These are phyloP conservation scores for Galeruca laticollis DNA, from an alignment of 2,888 invertebrate species.

Conservation along the genomic window DNA sequence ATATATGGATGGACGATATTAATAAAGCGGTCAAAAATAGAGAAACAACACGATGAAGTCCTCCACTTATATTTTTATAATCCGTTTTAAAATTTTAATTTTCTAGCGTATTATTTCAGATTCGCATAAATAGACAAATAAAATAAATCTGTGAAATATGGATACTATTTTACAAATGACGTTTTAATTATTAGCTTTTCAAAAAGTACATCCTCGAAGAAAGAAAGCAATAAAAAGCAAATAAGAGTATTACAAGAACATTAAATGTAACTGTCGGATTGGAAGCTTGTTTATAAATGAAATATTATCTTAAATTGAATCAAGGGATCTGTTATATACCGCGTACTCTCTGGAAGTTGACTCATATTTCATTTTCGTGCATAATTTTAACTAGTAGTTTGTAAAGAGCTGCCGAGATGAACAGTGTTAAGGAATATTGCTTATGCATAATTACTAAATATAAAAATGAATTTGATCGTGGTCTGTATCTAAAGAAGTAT, in stretches of 20 bases:
- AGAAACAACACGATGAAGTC: no score
- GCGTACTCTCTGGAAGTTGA: slow-evolving; percentile 47
- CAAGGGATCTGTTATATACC: slow-evolving; percentile 56
- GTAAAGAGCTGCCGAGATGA: not conserved
- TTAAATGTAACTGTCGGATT: slow-evolving; percentile 59
- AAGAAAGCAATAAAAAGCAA: slow-evolving; percentile 16
- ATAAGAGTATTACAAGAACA: slow-evolving; percentile 41
- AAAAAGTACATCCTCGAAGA: slow-evolving; percentile 20
- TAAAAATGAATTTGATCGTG: not conserved
- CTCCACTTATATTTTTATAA: no score
- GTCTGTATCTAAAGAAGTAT: no score
- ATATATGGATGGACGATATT: no score
- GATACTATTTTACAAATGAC: slow-evolving; percentile 27
- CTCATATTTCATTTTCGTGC: slow-evolving; percentile 32
- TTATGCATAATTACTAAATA: not conserved
- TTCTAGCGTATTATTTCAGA: no score
- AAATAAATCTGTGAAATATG: slow-evolving; percentile 29
- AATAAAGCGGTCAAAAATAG: no score
- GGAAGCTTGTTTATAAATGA: slow-evolving; percentile 60
- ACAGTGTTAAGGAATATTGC: not conserved
- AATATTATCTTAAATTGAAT: slow-evolving; percentile 63
- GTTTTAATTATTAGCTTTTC: slow-evolving; percentile 42
- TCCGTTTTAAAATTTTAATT: no score
- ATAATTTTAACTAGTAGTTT: slow-evolving; percentile 24
- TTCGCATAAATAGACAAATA: no score